phyloP scores from a whole-genome alignment of 2,797 vertebrate genomes.

The Crocodylus rhombifer region DNA sequence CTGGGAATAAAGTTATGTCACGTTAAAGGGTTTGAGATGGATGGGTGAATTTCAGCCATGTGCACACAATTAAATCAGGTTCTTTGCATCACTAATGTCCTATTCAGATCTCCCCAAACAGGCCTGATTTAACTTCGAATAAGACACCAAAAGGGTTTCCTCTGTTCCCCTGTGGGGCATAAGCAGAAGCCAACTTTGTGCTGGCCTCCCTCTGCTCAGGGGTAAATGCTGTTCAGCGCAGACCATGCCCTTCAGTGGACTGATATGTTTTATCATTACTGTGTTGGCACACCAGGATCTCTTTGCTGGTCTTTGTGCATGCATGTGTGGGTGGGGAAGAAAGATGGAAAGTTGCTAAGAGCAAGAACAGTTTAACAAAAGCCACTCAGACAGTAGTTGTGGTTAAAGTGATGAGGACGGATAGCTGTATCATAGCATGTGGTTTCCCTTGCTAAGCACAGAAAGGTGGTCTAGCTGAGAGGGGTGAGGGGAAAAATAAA shows the following conservation, averaged over 20 bases:
- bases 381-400: neutral
- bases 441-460: constrained; percentile 29
- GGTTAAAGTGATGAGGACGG: neutral
- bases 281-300: neutral
- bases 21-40: no score
- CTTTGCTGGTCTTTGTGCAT: no score
- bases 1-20: no score
- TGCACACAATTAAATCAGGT: neutral
- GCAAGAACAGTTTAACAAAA: neutral
- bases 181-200: neutral
- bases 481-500: neutral
- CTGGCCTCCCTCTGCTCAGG: neutral
- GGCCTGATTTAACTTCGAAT: neutral
- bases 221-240: no score
- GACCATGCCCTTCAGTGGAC: neutral
- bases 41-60: neutral
- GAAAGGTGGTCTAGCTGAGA: neutral
- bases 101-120: neutral
- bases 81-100: neutral
- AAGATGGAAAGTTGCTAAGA: neutral
- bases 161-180: fast-evolving
- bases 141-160: neutral
- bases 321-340: neutral
- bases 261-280: neutral
- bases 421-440: neutral